phyloP scores from a whole-genome alignment of 2,888 invertebrate genomes.

The Sycophila texana region DNA sequence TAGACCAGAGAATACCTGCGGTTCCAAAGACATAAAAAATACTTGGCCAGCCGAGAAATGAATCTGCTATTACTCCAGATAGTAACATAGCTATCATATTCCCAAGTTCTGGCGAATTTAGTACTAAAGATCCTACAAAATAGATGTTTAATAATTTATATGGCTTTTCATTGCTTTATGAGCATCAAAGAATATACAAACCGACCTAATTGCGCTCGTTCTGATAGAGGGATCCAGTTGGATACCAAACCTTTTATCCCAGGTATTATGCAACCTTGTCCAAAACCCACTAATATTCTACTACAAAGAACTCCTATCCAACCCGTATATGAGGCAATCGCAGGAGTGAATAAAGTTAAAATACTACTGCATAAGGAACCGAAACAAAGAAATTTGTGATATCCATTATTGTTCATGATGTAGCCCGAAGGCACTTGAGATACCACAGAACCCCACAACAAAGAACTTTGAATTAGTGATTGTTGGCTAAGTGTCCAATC shows the following conservation, averaged over 20 bases:
- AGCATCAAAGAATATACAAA: conserved; percentile 63
- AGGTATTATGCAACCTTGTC: conserved; percentile 85
- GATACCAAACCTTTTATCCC: conserved; percentile 83
- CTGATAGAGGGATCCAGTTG: conserved; percentile 82
- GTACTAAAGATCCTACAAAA: conserved; percentile 64
- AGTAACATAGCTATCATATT: conserved; percentile 81
- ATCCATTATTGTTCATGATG: background rate
- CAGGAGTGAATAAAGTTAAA: conserved; percentile 75
- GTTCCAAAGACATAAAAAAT: conserved; percentile 86
- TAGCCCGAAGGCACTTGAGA: background rate
- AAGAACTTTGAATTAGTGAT: background rate
- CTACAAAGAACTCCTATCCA: conserved; percentile 81
- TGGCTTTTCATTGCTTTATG: no score
- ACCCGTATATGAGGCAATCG: conserved; percentile 77
- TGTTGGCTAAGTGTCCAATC: background rate
- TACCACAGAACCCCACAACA: background rate
- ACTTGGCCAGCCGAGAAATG: conserved; percentile 84
- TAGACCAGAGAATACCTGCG: conserved; percentile 80
- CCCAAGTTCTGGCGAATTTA: conserved; percentile 81
- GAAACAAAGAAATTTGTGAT: background rate
- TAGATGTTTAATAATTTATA: background rate
- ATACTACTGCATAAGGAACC: conserved; percentile 74
- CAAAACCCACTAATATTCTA: conserved; percentile 85
- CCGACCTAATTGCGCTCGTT: conserved; percentile 74
- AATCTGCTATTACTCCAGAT: conserved; percentile 79